Evolutionary conservation across 2,113 vertebrate species (phyloP).

Genomic region (Platichthys flesus): DNA sequence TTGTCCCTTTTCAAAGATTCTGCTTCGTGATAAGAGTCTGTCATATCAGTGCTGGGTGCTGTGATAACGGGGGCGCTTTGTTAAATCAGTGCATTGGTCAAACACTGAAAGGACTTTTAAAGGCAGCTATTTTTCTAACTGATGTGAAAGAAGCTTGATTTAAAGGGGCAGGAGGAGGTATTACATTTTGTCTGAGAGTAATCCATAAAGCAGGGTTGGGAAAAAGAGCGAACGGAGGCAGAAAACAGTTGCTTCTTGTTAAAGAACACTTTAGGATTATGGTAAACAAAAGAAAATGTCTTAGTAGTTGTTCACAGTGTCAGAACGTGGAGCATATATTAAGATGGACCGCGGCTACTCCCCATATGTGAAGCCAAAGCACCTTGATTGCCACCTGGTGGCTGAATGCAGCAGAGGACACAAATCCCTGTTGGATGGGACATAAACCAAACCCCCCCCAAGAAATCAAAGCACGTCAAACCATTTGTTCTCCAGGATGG

Average conservation of each 20-base stretch:
- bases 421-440: no score
- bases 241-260: neutral
- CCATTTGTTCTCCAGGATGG: no score
- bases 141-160: constrained; percentile 13
- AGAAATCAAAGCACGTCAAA: no score
- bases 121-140: constrained; percentile 10
- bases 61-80: constrained; percentile 39
- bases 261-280: neutral
- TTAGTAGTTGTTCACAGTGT: neutral
- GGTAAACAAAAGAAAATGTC: neutral
- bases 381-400: no score
- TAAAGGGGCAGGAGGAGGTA: neutral
- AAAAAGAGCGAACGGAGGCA: neutral
- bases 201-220: neutral
- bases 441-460: no score
- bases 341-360: no score
- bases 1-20: constrained; percentile 53
- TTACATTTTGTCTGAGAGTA: constrained; percentile 4
- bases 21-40: constrained; percentile 47
- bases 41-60: constrained; percentile 46
- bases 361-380: no score
- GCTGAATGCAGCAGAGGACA: no score
- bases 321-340: no score
- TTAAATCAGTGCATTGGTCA: constrained; percentile 45
- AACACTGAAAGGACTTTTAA: constrained; percentile 46